These are phyloP conservation scores for Clamator glandarius DNA, from an alignment of 2,797 vertebrate genomes.

Conservation along the genomic window DNA sequence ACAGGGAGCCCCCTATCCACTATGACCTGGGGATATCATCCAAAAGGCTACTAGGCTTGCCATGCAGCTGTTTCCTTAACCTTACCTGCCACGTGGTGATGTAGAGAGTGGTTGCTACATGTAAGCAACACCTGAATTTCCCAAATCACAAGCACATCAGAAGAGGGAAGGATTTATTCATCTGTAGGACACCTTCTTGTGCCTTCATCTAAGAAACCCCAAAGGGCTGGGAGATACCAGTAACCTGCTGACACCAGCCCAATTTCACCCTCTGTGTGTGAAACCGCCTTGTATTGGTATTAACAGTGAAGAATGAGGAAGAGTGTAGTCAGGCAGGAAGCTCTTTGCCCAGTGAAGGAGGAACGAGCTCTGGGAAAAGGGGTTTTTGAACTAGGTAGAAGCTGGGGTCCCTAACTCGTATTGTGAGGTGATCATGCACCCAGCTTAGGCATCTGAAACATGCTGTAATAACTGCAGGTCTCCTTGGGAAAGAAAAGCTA, in stretches of 20 bases:
- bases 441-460: accelerated
- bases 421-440: accelerated
- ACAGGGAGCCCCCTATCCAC: neutral
- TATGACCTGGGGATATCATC: neutral
- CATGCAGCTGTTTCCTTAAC: accelerated
- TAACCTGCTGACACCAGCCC: neutral
- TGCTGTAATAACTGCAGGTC: neutral
- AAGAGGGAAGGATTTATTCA: neutral
- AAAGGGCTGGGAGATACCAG: neutral
- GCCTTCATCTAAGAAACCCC: neutral
- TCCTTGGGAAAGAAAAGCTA: neutral
- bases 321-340: neutral
- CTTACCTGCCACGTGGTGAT: accelerated
- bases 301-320: neutral
- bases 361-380: neutral
- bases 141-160: accelerated
- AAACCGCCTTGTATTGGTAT: neutral
- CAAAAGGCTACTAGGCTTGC: neutral
- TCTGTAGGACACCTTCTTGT: neutral
- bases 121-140: neutral
- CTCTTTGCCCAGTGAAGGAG: neutral
- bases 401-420: neutral
- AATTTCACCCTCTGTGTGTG: accelerated
- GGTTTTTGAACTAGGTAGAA: neutral
- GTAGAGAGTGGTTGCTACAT: neutral